phyloP scores from a whole-genome alignment of 1,140 invertebrate genomes.

The Oppia nitens region DNA sequence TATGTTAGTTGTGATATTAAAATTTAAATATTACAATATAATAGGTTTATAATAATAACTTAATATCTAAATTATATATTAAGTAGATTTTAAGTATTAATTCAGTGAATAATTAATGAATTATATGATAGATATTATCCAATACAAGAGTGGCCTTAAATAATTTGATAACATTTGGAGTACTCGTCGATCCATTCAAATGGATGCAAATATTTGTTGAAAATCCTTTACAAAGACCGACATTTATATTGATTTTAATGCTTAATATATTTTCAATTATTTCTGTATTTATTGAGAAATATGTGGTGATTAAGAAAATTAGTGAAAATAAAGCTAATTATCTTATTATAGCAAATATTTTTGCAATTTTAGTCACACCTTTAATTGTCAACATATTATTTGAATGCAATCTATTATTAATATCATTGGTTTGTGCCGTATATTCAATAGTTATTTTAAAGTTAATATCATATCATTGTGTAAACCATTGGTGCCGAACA shows the following conservation, averaged over 20 bases:
- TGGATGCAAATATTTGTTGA: conserved; percentile 59
- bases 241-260: conserved; percentile 59
- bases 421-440: conserved; percentile 60
- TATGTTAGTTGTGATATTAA: too few species aligned
- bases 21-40: too few species aligned
- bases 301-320: not conserved
- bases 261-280: conserved; percentile 33
- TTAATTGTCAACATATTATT: conserved; percentile 14
- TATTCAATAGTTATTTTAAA: conserved; percentile 85
- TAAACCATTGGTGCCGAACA: conserved; percentile 79
- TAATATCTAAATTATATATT: too few species aligned
- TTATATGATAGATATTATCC: conserved; percentile 45
- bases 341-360: conserved; percentile 9
- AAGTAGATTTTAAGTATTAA: too few species aligned
- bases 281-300: conserved; percentile 15
- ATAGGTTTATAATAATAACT: too few species aligned
- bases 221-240: conserved; percentile 52
- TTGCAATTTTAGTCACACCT: conserved; percentile 4
- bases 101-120: too few species aligned
- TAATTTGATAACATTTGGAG: conserved; percentile 96
- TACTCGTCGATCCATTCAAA: conserved; percentile 76
- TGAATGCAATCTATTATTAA: conserved; percentile 55
- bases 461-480: conserved; percentile 87
- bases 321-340: not conserved
- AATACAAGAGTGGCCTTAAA: conserved; percentile 81